These are phyloP conservation scores for Eurytoma adleriae DNA, from an alignment of 2,888 invertebrate genomes.

Conservation along the genomic window DNA sequence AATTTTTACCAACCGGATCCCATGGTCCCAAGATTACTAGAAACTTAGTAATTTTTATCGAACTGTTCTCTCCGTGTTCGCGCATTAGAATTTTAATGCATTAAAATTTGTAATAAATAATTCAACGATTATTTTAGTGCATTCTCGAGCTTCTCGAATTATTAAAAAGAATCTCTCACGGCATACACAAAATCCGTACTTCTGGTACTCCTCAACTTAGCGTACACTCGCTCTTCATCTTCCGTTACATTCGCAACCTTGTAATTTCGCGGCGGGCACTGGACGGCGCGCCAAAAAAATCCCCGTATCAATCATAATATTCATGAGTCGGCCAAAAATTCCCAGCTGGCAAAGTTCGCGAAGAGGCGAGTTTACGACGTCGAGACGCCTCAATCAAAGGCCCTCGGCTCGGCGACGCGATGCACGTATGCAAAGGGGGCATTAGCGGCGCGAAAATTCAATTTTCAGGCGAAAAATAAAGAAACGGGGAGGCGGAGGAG, in stretches of 20 bases:
- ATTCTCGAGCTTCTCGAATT: no score
- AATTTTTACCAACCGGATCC: no score
- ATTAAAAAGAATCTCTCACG: no score
- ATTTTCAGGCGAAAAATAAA: constrained; percentile 44
- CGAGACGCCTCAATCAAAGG: constrained; percentile 27
- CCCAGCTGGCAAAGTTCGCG: background rate
- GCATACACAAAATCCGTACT: no score
- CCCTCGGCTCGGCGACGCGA: background rate
- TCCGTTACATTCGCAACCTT: background rate
- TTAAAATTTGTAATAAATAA: no score
- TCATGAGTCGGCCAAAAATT: constrained; percentile 7
- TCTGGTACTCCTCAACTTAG: no score
- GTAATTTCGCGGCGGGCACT: background rate
- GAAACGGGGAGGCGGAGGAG: constrained; percentile 20
- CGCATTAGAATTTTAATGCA: no score
- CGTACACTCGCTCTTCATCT: no score
- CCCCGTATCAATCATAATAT: background rate
- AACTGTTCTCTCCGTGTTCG: no score
- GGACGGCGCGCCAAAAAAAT: background rate
- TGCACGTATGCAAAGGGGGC: constrained; percentile 32
- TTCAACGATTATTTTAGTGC: no score
- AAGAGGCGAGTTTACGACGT: background rate
- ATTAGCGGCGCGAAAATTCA: constrained; percentile 37
- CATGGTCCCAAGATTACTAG: no score
- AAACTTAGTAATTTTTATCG: no score